Base-by-base conservation (phyloP, 2,888 invertebrate species). In the Mimumesa dahlbomi region DNA sequence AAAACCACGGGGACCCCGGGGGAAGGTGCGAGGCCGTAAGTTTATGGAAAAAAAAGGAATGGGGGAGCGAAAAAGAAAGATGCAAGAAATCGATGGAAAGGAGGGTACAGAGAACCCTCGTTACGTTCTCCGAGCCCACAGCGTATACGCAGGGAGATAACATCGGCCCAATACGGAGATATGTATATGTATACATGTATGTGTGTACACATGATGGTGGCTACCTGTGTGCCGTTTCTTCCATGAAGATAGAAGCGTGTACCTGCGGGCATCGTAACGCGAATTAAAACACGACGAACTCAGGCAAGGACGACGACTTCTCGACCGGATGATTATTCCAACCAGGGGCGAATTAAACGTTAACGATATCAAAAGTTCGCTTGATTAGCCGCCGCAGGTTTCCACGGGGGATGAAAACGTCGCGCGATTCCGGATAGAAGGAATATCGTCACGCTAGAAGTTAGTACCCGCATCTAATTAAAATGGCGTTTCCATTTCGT, bases 91-190 rank as follows among this genome's bases (percentile, higher is more conserved):
- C 13, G 45, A 13, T 45, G n/a, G 16, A 3, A 31, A 50, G 43
- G 25, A 45, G 43, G 45, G 25, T 42, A 40, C 19, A 34, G 42
- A 6, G 38, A 40, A 48, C 52, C 61, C 75, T 79, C 79, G 81
- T 79, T 79, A 79, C 73, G 49, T 70, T 56, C 58, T 42, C 58
- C 22, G 61, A 63, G 34, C 48, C 65, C 68, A 59, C n/a, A 53
- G 57, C 64, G 61, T 62, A 69, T 78, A 71, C 68, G 73, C 67
- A 59, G 49, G 34, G 45, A 50, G 80, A 80, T 80, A 80, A 72
- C 50, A 80, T 80, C 80, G 72, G 58, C 61, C 64, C 80, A 71
- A 73, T 74, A 76, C 66, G 69, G 67, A 71, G 63, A 71, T 74
- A 63, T 67, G 57, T 46, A 16, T 40, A 40, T 18, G 43, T 19